These are phyloP conservation scores for Linnaemya vulpina DNA, from an alignment of 2,888 invertebrate genomes.

Conservation along the genomic window DNA sequence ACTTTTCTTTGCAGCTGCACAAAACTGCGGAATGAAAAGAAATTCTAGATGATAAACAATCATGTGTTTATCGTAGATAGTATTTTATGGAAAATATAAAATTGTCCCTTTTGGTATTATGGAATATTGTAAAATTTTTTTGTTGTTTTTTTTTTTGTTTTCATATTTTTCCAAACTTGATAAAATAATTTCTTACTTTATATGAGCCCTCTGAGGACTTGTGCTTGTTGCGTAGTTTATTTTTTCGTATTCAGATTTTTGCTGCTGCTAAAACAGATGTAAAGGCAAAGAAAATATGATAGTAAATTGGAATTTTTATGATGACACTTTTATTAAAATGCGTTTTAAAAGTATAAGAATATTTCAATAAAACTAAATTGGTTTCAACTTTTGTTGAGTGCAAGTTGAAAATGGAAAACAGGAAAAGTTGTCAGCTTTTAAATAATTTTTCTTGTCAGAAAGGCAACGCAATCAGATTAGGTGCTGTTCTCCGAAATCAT, in stretches of 20 bases:
- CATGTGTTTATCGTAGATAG: slow-evolving; percentile 55
- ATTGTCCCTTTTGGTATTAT: slow-evolving; percentile 62
- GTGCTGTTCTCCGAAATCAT: too few relatives aligned
- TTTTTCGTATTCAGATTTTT: not conserved
- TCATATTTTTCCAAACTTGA: slow-evolving; percentile 3
- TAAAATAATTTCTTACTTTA: slow-evolving; percentile 38
- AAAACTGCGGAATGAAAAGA: slow-evolving; percentile 21
- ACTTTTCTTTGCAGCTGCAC: slow-evolving; percentile 36
- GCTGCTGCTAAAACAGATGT: not conserved
- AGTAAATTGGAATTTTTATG: slow-evolving; percentile 67
- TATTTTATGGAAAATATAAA: slow-evolving; percentile 46
- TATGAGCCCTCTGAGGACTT: slow-evolving; percentile 40
- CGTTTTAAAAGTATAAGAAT: slow-evolving; percentile 46
- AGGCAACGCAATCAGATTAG: slow-evolving; percentile 15
- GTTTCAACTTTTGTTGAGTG: slow-evolving; percentile 54
- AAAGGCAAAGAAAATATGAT: slow-evolving; percentile 44
- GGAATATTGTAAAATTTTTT: slow-evolving; percentile 26
- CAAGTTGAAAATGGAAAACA: not conserved
- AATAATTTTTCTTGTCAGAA: slow-evolving; percentile 14
- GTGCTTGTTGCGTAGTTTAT: not conserved
- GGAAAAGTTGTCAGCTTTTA: not conserved
- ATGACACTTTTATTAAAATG: slow-evolving; percentile 71
- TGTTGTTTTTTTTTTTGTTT: too few relatives aligned
- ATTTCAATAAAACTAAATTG: slow-evolving; percentile 70
- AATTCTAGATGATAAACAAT: slow-evolving; percentile 64